Conservation (phyloP, 2,888 invertebrate species). For the Cyclophora punctaria region DNA sequence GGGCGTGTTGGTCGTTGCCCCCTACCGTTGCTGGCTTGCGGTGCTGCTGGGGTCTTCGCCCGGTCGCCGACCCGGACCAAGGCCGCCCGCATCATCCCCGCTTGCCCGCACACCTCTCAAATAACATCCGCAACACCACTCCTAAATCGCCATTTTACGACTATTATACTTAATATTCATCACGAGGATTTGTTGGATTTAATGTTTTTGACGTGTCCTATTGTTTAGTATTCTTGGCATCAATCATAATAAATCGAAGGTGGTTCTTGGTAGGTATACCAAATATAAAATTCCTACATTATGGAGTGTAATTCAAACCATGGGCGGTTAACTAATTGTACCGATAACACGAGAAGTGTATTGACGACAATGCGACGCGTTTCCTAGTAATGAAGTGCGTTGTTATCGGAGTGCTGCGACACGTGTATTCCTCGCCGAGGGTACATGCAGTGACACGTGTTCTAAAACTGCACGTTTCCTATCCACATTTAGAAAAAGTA, state of each 20-base stretch:
- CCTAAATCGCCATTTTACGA: conserved; percentile 37
- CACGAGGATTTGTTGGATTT: too few relatives aligned
- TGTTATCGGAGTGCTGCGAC: conserved; percentile 31
- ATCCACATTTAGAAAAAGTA: conserved; percentile 12
- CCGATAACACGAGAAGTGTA: conserved; percentile 33
- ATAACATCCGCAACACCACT: conserved; percentile 42
- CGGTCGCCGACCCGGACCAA: conserved; percentile 72
- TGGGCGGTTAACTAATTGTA: conserved; percentile 18
- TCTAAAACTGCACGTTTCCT: conserved; percentile 19
- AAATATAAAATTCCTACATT: too few relatives aligned
- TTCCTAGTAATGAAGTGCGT: conserved; percentile 36
- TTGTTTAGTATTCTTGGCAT: too few relatives aligned
- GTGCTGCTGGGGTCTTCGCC: conserved; percentile 72
- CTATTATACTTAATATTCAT: too few relatives aligned
- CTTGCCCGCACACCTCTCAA: conserved; percentile 38
- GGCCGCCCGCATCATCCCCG: conserved; percentile 72
- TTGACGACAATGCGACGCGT: conserved; percentile 24
- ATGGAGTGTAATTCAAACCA: too few relatives aligned
- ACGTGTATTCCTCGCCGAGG: conserved; percentile 24
- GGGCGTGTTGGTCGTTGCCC: conserved; percentile 67
- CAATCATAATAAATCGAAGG: too few relatives aligned
- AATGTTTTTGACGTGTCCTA: too few relatives aligned
- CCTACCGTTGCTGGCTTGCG: conserved; percentile 71
- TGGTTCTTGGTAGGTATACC: too few relatives aligned
- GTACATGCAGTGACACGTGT: conserved; percentile 28